Conservation (phyloP, 1,140 invertebrate genomes). For the Musca domestica region DNA sequence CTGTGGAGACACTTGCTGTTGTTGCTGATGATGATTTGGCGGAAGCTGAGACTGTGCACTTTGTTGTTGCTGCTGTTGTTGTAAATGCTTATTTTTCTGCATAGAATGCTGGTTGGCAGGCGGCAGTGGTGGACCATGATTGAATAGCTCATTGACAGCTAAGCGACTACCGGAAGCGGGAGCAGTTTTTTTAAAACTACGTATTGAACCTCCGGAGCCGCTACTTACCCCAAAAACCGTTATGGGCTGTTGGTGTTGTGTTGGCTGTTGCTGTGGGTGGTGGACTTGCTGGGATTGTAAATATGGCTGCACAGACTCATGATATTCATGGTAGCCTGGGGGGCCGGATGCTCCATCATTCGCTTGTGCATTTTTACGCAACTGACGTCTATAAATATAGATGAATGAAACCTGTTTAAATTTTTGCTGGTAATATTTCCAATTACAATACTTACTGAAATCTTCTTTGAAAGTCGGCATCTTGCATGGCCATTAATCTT, state of each 20-base stretch:
- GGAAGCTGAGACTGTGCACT: conserved; percentile 34
- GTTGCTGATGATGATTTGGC: conserved; percentile 38
- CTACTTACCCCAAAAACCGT: conserved; percentile 54
- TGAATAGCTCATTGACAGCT: conserved; percentile 49
- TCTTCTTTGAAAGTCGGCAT: conserved; percentile 53
- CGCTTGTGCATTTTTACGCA: conserved; percentile 37
- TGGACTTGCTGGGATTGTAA: conserved; percentile 11
- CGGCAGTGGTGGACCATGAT: conserved; percentile 43
- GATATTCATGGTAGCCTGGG: conserved; percentile 30
- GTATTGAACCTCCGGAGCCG: conserved; percentile 50
- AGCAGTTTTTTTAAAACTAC: conserved; percentile 43
- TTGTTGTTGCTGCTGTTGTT: conserved; percentile 47
- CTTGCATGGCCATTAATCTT: conserved; percentile 54
- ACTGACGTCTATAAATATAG: conserved; percentile 34
- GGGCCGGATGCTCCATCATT: not conserved
- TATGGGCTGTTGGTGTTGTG: conserved; percentile 31
- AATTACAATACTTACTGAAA: conserved; percentile 45
- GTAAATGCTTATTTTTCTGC: conserved; percentile 45
- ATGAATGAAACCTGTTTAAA: not conserved
- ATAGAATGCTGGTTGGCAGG: conserved; percentile 49
- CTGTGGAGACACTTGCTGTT: conserved; percentile 37
- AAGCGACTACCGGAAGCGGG: conserved; percentile 45
- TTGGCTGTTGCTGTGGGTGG: conserved; percentile 23
- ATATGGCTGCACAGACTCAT: conserved; percentile 31
- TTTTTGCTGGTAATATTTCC: not conserved